Evolutionary conservation across 1,140 invertebrate species (phyloP).

Genomic region (Drosophila teissieri): DNA sequence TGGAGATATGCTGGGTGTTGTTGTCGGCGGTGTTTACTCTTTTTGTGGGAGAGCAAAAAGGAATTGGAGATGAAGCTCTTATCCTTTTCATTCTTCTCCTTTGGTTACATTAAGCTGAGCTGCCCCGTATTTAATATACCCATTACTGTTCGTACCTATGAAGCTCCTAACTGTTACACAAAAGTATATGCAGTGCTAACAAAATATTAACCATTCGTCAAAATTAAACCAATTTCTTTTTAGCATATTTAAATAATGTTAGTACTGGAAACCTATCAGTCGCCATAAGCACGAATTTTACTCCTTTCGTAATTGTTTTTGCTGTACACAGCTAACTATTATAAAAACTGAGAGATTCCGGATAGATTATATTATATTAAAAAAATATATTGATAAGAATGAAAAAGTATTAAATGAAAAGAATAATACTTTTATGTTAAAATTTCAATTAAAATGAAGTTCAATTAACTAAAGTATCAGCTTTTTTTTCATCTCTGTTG

Average conservation of each 20-base stretch:
- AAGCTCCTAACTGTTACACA: no score
- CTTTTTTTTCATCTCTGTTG: background rate
- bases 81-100: slow-evolving; percentile 21
- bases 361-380: no score
- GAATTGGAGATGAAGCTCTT: slow-evolving; percentile 13
- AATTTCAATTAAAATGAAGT: background rate
- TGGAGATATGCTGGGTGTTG: slow-evolving; percentile 3
- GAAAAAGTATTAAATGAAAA: no score
- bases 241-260: background rate
- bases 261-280: background rate
- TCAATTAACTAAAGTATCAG: background rate
- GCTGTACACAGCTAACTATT: no score
- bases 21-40: slow-evolving; percentile 16
- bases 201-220: no score
- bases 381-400: no score
- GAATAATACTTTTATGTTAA: background rate
- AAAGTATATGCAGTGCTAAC: no score
- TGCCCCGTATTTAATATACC: slow-evolving; percentile 1
- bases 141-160: background rate
- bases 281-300: no score
- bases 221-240: no score
- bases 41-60: slow-evolving; percentile 16
- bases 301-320: no score
- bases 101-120: slow-evolving; percentile 32
- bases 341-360: no score